Conservation (phyloP, 2,113 vertebrate species). For the Dipodomys spectabilis region DNA sequence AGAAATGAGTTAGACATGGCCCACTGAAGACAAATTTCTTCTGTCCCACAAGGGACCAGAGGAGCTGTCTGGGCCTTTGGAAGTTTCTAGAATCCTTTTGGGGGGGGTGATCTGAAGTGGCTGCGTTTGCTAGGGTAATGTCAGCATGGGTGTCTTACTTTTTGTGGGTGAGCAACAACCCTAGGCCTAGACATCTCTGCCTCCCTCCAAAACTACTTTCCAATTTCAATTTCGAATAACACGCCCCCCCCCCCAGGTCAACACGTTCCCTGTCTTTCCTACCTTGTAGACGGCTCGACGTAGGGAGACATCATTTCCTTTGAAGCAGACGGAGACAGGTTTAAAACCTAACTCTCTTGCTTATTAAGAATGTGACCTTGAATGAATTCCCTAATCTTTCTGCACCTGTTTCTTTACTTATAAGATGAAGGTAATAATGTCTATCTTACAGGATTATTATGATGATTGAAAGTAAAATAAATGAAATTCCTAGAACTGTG, state of each 20-base stretch:
- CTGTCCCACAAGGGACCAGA: not conserved
- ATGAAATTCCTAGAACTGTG: not conserved
- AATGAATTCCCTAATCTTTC: not conserved
- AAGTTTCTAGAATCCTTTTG: not conserved
- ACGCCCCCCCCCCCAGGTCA: not conserved
- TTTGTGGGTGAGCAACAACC: not conserved
- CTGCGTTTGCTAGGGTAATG: not conserved
- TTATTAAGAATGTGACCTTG: not conserved
- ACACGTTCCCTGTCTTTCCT: not conserved
- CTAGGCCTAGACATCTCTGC: not conserved
- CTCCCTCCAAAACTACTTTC: constrained; percentile 9
- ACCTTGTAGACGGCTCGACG: not conserved
- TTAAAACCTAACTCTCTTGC: constrained; percentile 7
- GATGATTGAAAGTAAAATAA: constrained; percentile 16
- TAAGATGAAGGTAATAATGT: constrained; percentile 2
- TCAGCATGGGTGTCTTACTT: not conserved
- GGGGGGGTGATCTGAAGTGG: not conserved
- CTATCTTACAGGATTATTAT: not conserved
- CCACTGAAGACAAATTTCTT: not conserved
- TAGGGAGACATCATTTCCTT: not conserved
- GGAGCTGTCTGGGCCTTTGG: not conserved
- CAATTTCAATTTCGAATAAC: constrained; percentile 28
- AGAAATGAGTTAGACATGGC: not conserved
- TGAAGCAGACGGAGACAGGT: not conserved
- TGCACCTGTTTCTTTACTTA: not conserved